These are phyloP conservation scores for human (Homo sapiens) DNA, from an alignment of 2,113 vertebrate species.

Conservation along the genomic window GRCh38 chr9:89368001-89368500, in stretches of 20 bases:
- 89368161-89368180: neutral
- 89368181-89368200: neutral
- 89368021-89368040: rapidly evolving
- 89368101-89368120: rapidly evolving
- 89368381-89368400: no score
- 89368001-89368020: neutral
- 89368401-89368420: neutral
- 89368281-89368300: no score
- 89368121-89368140: neutral
- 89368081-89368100: rapidly evolving
- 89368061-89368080: neutral
- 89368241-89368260: rapidly evolving
- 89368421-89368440: no score
- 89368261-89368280: no score
- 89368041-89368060: neutral
- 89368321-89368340: neutral
- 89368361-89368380: no score
- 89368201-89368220: neutral
- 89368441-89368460: neutral
- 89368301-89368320: no score
- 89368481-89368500: neutral
- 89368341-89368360: neutral
- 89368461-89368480: neutral
- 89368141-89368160: rapidly evolving
- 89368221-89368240: neutral